Conservation (phyloP, 2,113 vertebrate species). For the Colistium nudipinnis region DNA sequence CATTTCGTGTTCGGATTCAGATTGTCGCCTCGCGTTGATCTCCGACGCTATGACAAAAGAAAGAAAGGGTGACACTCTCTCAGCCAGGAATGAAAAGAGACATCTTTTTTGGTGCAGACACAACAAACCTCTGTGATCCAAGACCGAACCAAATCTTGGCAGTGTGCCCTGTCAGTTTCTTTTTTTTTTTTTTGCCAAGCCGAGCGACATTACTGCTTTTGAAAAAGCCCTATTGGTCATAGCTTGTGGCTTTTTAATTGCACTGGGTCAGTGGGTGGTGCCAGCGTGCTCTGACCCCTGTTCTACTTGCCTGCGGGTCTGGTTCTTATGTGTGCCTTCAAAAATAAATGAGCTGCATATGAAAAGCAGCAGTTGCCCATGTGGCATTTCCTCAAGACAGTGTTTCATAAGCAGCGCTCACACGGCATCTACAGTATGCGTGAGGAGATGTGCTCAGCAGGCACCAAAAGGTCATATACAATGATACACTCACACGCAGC, state of each 20-base stretch:
- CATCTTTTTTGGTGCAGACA: background rate
- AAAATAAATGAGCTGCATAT: background rate
- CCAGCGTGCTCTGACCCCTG: background rate
- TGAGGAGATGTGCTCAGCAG: too few species aligned
- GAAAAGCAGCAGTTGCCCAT: conserved; percentile 1
- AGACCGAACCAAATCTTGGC: background rate
- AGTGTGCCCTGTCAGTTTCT: background rate
- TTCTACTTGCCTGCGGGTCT: background rate
- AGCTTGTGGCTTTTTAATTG: background rate
- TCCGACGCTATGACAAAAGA: background rate
- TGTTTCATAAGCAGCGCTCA: too few species aligned
- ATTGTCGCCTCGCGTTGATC: background rate
- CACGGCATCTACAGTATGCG: too few species aligned
- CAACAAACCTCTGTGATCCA: background rate
- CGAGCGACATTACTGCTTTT: background rate
- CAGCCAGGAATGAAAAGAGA: background rate
- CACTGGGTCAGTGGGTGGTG: background rate
- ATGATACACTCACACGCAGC: too few species aligned
- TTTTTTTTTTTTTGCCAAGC: background rate
- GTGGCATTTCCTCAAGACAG: too few species aligned
- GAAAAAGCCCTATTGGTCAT: background rate
- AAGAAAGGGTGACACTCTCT: background rate
- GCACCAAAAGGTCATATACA: too few species aligned
- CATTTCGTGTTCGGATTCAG: background rate
- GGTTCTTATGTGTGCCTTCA: background rate